phyloP scores from a whole-genome alignment of 2,888 invertebrate genomes.

The Tridacna gigas region DNA sequence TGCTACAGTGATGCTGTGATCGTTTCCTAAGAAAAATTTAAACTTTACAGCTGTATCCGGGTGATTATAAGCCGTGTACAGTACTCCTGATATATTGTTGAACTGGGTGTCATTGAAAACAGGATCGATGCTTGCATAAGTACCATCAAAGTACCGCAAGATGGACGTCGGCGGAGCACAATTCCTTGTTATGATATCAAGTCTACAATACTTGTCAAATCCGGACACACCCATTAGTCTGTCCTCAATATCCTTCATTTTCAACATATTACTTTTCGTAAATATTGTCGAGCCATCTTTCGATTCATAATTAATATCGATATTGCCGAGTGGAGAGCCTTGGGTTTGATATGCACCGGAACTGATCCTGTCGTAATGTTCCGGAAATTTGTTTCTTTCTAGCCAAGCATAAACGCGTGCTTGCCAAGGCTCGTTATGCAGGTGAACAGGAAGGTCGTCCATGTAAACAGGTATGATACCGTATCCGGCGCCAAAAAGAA shows the following conservation, averaged over 20 bases:
- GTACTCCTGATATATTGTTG: constrained; percentile 66
- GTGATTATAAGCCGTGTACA: constrained; percentile 65
- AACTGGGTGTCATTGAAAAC: constrained; percentile 72
- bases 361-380: constrained; percentile 35
- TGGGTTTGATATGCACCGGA: constrained; percentile 13
- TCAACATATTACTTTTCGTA: constrained; percentile 2
- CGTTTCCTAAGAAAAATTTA: constrained; percentile 65
- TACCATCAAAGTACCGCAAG: constrained; percentile 75
- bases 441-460: constrained; percentile 69
- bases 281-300: constrained; percentile 11
- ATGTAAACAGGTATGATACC: constrained; percentile 70
- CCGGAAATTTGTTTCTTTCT: constrained; percentile 47
- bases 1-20: constrained; percentile 47
- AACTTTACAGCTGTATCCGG: constrained; percentile 64
- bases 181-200: not conserved
- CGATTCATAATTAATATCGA: constrained; percentile 11
- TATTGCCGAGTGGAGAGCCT: constrained; percentile 8
- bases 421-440: constrained; percentile 66
- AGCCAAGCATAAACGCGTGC: constrained; percentile 69
- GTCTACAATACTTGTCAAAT: not conserved
- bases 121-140: constrained; percentile 62
- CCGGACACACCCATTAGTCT: not conserved
- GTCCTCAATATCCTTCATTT: constrained; percentile 3
- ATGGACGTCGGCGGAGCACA: constrained; percentile 58
- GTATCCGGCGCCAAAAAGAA: constrained; percentile 62